phyloP scores from a whole-genome alignment of 2,113 vertebrate species.

The Procavia capensis region DNA sequence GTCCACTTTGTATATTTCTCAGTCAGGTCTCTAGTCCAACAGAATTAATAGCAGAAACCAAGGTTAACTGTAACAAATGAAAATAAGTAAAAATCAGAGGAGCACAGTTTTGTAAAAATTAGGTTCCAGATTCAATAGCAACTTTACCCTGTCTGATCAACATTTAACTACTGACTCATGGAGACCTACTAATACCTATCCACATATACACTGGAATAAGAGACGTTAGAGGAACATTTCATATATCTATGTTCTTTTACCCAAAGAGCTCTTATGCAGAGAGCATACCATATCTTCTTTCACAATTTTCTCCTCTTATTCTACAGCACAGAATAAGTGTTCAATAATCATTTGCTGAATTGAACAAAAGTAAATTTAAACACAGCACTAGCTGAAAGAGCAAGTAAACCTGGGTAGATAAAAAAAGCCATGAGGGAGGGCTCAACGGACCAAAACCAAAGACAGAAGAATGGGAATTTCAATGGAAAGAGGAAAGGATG shows the following conservation, averaged over 20 bases:
- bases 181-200: neutral
- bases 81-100: neutral
- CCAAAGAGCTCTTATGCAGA: neutral
- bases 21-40: neutral
- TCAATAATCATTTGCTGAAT: neutral
- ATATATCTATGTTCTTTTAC: neutral
- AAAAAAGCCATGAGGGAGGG: neutral
- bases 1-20: neutral
- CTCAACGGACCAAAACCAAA: neutral
- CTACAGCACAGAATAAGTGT: neutral
- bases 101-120: neutral
- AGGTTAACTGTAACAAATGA: conserved; percentile 5
- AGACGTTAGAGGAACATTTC: neutral
- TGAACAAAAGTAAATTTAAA: neutral
- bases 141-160: neutral
- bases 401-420: neutral
- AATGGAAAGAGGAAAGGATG: neutral
- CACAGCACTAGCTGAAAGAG: neutral
- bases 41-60: neutral
- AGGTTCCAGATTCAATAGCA: neutral
- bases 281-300: neutral
- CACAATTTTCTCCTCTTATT: neutral
- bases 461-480: neutral
- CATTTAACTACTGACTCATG: neutral
- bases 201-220: neutral